Conservation (phyloP, 2,888 invertebrate genomes). For the Parnassius smintheus region DNA sequence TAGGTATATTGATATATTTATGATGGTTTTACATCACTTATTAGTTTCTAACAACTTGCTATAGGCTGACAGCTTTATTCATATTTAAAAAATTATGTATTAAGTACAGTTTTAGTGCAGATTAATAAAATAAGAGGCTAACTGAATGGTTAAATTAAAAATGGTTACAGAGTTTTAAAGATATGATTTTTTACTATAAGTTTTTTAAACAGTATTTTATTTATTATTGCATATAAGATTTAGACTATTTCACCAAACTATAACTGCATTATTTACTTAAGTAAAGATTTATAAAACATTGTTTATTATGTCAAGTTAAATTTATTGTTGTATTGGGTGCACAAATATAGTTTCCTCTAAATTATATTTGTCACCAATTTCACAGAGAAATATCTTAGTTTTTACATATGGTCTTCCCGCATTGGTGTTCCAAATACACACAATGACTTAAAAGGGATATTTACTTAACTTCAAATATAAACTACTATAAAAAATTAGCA, state of each 20-base stretch:
- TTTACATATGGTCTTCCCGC: conserved; percentile 52
- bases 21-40: not conserved
- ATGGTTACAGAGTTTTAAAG: conserved; percentile 14
- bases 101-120: not conserved
- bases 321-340: conserved; percentile 35
- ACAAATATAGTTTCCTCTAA: conserved; percentile 41
- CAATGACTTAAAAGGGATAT: conserved; percentile 36
- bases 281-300: conserved; percentile 10
- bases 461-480: conserved; percentile 30
- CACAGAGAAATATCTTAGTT: conserved; percentile 32
- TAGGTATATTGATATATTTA: conserved; percentile 2
- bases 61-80: not conserved
- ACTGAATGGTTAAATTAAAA: conserved; percentile 46
- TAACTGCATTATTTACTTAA: not conserved
- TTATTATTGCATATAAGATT: conserved; percentile 18
- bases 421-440: conserved; percentile 46
- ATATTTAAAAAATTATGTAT: not conserved
- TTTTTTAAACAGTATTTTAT: conserved; percentile 23
- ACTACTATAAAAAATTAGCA: conserved; percentile 45
- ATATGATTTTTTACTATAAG: conserved; percentile 12
- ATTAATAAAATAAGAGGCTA: conserved; percentile 33
- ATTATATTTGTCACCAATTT: conserved; percentile 23
- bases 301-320: conserved; percentile 12
- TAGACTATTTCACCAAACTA: not conserved
- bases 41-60: not conserved